Conservation (phyloP, 2,888 invertebrate species). For the Thecophora atra region DNA sequence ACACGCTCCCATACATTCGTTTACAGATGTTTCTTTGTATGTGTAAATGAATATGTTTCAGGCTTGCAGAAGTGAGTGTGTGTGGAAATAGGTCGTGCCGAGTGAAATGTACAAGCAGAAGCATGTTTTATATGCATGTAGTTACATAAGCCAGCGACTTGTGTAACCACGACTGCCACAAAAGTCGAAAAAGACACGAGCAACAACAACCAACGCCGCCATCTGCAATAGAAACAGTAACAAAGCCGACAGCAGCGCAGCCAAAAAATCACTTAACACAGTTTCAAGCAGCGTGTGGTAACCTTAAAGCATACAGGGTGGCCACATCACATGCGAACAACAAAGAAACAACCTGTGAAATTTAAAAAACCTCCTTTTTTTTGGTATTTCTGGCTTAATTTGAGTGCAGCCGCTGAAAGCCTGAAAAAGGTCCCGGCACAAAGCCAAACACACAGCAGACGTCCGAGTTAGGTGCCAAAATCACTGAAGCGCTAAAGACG, state of each 20-base stretch:
- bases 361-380: not conserved
- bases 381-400: conserved; percentile 2
- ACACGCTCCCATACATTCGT: conserved; percentile 6
- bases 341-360: not conserved
- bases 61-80: conserved; percentile 12
- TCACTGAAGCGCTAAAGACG: not conserved
- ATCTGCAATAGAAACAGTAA: no score
- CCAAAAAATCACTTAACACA: conserved; percentile 26
- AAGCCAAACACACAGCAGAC: no score
- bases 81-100: conserved; percentile 21
- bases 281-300: conserved; percentile 14
- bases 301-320: not conserved
- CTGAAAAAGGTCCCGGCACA: not conserved
- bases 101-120: conserved; percentile 20
- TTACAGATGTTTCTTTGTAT: not conserved
- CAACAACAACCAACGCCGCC: not conserved
- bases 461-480: not conserved
- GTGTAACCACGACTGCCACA: not conserved
- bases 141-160: not conserved
- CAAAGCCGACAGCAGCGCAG: not conserved
- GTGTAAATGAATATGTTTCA: not conserved
- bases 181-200: not conserved
- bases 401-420: conserved; percentile 2
- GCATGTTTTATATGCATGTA: not conserved
- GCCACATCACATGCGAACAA: not conserved